Evolutionary conservation across 92 coral and sea anemone genomes (phyloP), one percentile per base, ranked within the genome.

Genomic region (Phymanthus crucifer): DNA sequence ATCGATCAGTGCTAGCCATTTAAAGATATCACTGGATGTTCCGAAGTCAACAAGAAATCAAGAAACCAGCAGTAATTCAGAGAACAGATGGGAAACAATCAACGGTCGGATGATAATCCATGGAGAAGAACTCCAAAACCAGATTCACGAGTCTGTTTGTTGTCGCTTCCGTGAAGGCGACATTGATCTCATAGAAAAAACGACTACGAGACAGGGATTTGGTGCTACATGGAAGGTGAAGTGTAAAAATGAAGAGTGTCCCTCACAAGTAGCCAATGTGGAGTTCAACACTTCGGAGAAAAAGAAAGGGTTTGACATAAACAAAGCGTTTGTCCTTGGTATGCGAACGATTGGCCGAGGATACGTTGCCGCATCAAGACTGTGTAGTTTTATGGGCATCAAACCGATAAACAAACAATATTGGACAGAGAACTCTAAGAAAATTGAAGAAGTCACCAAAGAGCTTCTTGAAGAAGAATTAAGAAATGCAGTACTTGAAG

Each of bases 121-220:
- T 17, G 14, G 56, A 11, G 56, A 47, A 47, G 56, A 47, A 47
- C 56, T 47, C 14, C 56, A 47, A 47, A 47, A 47, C 56, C 56
- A 19, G 56, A 7, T 47, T 47, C 56, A 3, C 56, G 14, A 47
- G 56, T 47, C 56, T 3, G 14, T 3, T 47, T 9, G n/a, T n/a
- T n/a, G n/a, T n/a, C 79, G 71, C 71, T 50, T 43, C 48, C 13
- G 48, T 43, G 48, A 43, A 43, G 48, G 48, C 48, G 48, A 43
- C 48, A 43, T 43, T 13, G 48, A 43, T 43, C 48, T 43, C 13
- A 43, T 43, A 5, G 48, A 43, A 43, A 43, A 43, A 43, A 43
- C 48, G 13, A 43, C 48, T 43, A 43, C 48, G 13, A 43, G 48
- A 43, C 48, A 43, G 48, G 48, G 56, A 47, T 3, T 3, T 47